Conservation (phyloP, 2,113 vertebrate species). For the Centrocercus urophasianus region DNA sequence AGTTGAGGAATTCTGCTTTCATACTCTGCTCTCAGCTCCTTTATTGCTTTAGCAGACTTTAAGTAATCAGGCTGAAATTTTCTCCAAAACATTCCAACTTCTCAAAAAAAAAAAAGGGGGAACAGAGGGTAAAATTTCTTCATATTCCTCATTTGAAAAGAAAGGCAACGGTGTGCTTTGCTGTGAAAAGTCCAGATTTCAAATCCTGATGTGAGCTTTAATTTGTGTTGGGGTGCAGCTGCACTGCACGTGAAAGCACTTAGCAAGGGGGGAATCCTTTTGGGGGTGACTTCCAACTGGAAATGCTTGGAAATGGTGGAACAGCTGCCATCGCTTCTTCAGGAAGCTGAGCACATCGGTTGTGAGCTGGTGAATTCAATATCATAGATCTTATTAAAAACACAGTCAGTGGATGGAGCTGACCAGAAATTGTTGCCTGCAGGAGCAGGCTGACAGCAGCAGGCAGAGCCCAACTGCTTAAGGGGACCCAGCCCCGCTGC, state of each 20-base stretch:
- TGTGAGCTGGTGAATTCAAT: neutral
- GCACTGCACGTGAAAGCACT: neutral
- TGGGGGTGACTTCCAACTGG: neutral
- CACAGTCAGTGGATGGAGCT: neutral
- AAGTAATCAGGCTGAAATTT: constrained; percentile 26
- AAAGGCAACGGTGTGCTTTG: neutral
- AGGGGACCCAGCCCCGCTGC: neutral
- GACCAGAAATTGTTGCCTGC: neutral
- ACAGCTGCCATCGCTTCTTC: neutral
- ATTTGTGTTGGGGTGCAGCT: neutral
- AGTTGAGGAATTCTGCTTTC: neutral
- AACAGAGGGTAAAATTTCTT: neutral
- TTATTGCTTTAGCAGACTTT: constrained; percentile 29
- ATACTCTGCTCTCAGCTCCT: neutral
- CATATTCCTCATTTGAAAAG: neutral
- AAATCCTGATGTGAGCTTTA: neutral
- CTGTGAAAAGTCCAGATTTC: neutral
- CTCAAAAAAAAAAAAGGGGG: neutral
- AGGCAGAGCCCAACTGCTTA: neutral
- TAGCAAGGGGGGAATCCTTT: neutral
- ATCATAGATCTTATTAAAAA: neutral
- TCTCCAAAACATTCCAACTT: constrained; percentile 10
- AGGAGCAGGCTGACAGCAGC: neutral
- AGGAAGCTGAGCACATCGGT: neutral
- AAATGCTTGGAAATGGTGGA: neutral